Base-by-base conservation (phyloP, 2,797 vertebrate genomes). In the Odontamblyopus rebecca region DNA sequence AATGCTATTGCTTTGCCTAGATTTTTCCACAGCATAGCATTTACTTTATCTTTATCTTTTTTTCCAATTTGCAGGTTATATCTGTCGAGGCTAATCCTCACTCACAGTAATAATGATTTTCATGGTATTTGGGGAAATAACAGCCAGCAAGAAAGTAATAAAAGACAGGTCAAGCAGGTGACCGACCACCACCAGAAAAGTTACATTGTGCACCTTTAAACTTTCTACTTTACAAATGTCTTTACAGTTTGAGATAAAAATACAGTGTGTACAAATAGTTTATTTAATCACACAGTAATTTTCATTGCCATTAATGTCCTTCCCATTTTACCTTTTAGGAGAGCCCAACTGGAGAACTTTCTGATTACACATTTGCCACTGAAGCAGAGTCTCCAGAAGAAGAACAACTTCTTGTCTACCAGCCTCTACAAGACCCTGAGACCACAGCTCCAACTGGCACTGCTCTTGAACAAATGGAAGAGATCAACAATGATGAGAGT, bases 341-440 rank as follows among this genome's bases (percentile, higher is more conserved):
- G 83, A 99, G 97, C 80, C 97, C 98, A 63, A 97, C 97, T 0
- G 93, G 95, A 83, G 98, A 98, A 70, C 88, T 96, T 53, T 93
- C 93, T 29, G 96, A 98, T 69, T 95, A 89, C 81, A 89, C 91
- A 65, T 94, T 97, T 82, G 93, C 94, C 0, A 83, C 90, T 38
- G 82, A 73, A 44, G 82, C 81, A 64, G 95, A 95, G 77, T 85
- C 81, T 15, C 54, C 70, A 60, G 89, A 90, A 56, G 79, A 76
- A 0, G 44, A 84, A 53, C 44, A 67, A 64, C 48, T 51, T 44
- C 67, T 70, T 4, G 72, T 85, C 30, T 63, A 71, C 41, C 76
- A 78, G 53, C 72, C 65, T 7, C 71, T 76, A 32, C 23, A 48
- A 63, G 76, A 88, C 57, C 51, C 81, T 56, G 77, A 87, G 44